Evolutionary conservation across 2,113 vertebrate genomes (phyloP).

Genomic region (Oncorhynchus mykiss): DNA sequence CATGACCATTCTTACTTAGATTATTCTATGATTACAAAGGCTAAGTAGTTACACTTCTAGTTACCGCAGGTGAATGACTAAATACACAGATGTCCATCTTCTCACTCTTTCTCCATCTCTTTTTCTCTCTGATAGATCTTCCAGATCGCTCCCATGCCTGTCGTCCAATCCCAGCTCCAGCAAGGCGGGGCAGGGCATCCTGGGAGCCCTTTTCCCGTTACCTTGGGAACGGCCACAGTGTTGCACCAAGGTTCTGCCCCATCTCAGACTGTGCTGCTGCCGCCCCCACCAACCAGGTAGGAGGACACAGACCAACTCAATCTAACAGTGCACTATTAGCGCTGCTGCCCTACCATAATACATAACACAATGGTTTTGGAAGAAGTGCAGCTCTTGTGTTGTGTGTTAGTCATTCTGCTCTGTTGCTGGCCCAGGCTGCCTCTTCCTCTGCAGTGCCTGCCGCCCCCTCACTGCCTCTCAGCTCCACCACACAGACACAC

Average conservation of each 20-base stretch:
- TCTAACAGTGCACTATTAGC: background rate
- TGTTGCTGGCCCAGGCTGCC: constrained; percentile 58
- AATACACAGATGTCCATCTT: too few relatives aligned
- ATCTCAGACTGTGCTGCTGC: constrained; percentile 84
- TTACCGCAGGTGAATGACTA: too few relatives aligned
- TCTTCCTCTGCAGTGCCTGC: constrained; percentile 50
- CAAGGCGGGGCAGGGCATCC: constrained; percentile 70
- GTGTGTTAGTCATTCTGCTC: constrained; percentile 65
- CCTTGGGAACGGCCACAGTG: constrained; percentile 76
- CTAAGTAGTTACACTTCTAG: too few relatives aligned
- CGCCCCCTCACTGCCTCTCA: constrained; percentile 64
- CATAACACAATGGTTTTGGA: background rate
- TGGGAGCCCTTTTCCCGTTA: constrained; percentile 77
- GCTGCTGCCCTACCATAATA: background rate
- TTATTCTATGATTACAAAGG: too few relatives aligned
- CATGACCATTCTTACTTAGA: too few relatives aligned
- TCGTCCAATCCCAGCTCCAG: constrained; percentile 78
- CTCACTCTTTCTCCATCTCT: background rate
- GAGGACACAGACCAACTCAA: background rate
- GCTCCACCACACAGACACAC: constrained; percentile 24
- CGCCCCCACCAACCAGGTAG: constrained; percentile 84
- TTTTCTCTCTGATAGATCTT: constrained; percentile 75
- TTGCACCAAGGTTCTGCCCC: constrained; percentile 77
- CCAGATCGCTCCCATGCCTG: constrained; percentile 85
- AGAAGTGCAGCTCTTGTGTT: constrained; percentile 34